phyloP scores from a whole-genome alignment of 2,888 invertebrate species.

The Aproaerema taeniolella region DNA sequence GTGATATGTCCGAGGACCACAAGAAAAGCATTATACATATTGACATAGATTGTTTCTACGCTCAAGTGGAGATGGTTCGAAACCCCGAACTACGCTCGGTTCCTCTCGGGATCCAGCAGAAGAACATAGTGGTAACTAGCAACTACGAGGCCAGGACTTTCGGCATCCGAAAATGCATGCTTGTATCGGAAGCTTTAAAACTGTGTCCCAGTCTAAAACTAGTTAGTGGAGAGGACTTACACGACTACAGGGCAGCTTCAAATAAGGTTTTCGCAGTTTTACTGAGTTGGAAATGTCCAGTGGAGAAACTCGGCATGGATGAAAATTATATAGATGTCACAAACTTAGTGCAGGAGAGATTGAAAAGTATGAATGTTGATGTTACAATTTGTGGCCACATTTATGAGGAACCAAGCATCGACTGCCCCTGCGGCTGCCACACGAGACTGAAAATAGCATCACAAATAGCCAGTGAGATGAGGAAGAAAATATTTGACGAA shows the following conservation, averaged over 20 bases:
- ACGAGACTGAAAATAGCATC: constrained; percentile 82
- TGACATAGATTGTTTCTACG: constrained; percentile 91
- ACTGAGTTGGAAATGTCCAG: constrained; percentile 82
- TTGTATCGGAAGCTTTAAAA: constrained; percentile 83
- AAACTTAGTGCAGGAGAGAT: constrained; percentile 76
- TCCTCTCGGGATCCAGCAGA: constrained; percentile 90
- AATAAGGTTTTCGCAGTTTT: constrained; percentile 84
- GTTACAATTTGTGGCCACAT: constrained; percentile 75
- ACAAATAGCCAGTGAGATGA: constrained; percentile 86
- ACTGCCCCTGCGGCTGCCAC: constrained; percentile 87
- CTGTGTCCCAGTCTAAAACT: constrained; percentile 85
- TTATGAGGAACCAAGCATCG: constrained; percentile 70
- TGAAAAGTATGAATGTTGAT: constrained; percentile 50
- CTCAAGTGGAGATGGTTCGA: constrained; percentile 89
- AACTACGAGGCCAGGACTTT: constrained; percentile 88
- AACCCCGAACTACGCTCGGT: constrained; percentile 81
- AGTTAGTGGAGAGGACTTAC: constrained; percentile 89
- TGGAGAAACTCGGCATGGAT: constrained; percentile 90
- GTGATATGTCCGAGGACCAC: constrained; percentile 69
- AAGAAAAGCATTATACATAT: constrained; percentile 85
- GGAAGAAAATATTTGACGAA: constrained; percentile 81
- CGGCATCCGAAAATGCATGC: constrained; percentile 88
- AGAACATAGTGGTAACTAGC: constrained; percentile 89
- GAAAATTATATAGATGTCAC: constrained; percentile 91
- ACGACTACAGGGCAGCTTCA: constrained; percentile 87